phyloP scores from a whole-genome alignment of 2,888 invertebrate genomes.

The Brenthis ino region DNA sequence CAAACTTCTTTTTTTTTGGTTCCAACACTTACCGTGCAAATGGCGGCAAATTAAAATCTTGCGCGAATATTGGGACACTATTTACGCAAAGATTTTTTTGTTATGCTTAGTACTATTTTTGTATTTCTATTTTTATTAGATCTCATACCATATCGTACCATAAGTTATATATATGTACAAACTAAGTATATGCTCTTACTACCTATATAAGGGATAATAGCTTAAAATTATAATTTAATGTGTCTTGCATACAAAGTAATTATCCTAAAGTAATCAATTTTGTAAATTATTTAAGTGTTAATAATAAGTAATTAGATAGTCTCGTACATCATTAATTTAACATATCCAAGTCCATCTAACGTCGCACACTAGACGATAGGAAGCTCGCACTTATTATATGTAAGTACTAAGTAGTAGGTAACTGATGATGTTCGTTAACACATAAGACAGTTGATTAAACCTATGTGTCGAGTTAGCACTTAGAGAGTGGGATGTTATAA shows the following conservation, averaged over 20 bases:
- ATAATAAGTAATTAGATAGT: slow-evolving; percentile 12
- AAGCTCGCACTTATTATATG: slow-evolving; percentile 1
- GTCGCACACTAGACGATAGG: slow-evolving; percentile 6
- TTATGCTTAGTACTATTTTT: no score
- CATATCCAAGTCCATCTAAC: neutral
- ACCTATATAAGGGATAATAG: no score
- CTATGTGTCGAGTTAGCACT: slow-evolving; percentile 27
- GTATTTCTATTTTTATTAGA: no score
- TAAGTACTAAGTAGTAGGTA: neutral
- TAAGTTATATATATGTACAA: no score
- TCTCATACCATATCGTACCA: no score
- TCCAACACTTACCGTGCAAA: no score
- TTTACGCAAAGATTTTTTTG: no score
- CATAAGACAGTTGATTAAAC: slow-evolving; percentile 29
- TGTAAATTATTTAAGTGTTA: slow-evolving; percentile 4
- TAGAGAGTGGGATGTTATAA: slow-evolving; percentile 22
- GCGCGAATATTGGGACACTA: no score
- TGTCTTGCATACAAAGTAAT: neutral
- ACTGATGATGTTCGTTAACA: slow-evolving; percentile 26
- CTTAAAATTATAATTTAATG: neutral
- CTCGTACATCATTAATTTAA: slow-evolving; percentile 5
- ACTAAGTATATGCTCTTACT: no score
- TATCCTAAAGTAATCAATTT: slow-evolving; percentile 13
- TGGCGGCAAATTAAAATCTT: no score
- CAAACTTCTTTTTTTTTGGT: no score